A percentile compares a stretch with the other conserved stretches of the same genome.
These are phyloP conservation scores for Pterois miles DNA, from an alignment of 2,797 vertebrate species.

Conservation along the genomic window DNA sequence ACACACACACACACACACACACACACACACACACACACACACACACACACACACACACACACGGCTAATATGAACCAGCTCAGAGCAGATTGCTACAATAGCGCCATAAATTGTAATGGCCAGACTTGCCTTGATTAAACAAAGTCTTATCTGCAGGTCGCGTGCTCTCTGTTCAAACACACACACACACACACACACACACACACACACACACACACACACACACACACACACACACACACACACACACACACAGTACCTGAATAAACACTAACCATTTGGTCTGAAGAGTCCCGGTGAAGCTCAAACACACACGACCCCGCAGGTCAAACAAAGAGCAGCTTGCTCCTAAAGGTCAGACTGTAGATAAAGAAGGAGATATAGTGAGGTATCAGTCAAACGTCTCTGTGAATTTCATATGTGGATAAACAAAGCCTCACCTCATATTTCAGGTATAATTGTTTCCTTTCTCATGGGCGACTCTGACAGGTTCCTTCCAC, in stretches of 20 bases:
- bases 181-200: conserved; percentile 54
- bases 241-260: background rate
- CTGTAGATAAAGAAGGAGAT: conserved; percentile 39
- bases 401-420: background rate
- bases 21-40: conserved; percentile 70
- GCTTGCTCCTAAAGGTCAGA: conserved; percentile 74
- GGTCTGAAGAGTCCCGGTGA: conserved; percentile 38
- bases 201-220: conserved; percentile 53
- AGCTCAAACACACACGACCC: conserved; percentile 54
- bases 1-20: conserved; percentile 75
- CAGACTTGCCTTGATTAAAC: conserved; percentile 75
- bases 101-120: conserved; percentile 78
- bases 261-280: conserved; percentile 72
- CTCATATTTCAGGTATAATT: background rate
- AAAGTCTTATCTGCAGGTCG: conserved; percentile 85
- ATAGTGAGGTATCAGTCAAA: background rate
- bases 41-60: conserved; percentile 27
- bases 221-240: background rate
- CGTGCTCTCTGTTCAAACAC: conserved; percentile 86
- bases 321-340: conserved; percentile 62
- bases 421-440: background rate
- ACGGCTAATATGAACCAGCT: conserved; percentile 48
- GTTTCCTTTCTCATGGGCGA: background rate
- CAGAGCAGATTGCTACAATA: conserved; percentile 70
- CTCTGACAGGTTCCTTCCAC: conserved; percentile 92